phyloP scores from a whole-genome alignment of 2,888 invertebrate species.

The Spodoptera exigua region DNA sequence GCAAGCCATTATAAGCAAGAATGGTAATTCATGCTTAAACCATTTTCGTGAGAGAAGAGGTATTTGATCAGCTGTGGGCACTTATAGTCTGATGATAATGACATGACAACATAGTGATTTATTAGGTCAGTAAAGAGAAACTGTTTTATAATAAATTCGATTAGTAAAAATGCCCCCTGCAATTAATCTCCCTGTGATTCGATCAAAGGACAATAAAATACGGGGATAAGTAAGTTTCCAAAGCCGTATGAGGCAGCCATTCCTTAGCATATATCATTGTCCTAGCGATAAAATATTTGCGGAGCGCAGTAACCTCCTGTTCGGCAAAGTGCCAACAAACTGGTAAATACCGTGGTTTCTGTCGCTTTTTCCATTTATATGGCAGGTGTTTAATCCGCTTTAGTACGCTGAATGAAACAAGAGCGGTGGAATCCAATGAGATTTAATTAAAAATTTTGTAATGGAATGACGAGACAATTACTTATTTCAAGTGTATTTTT shows the following conservation, averaged over 20 bases:
- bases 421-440: constrained; percentile 15
- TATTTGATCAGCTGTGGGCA: no score
- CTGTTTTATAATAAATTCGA: background rate
- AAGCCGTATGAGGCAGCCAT: constrained; percentile 15
- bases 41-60: no score
- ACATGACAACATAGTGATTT: no score
- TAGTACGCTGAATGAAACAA: constrained; percentile 26
- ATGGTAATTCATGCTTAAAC: no score
- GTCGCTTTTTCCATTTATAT: constrained; percentile 39
- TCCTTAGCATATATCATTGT: constrained; percentile 38
- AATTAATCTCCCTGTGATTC: background rate
- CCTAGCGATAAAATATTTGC: constrained; percentile 42
- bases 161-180: background rate
- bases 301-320: constrained; percentile 31
- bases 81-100: no score
- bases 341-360: constrained; percentile 32
- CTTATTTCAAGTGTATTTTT: constrained; percentile 11
- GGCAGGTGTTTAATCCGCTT: constrained; percentile 54
- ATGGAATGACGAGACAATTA: constrained; percentile 28
- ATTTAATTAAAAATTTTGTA: constrained; percentile 34
- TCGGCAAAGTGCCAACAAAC: constrained; percentile 40
- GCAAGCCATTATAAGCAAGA: no score
- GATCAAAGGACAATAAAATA: constrained; percentile 17
- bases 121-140: no score
- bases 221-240: constrained; percentile 8